Evolutionary conservation across 2,888 invertebrate genomes (phyloP).

Genomic region (Tinea trinotella): DNA sequence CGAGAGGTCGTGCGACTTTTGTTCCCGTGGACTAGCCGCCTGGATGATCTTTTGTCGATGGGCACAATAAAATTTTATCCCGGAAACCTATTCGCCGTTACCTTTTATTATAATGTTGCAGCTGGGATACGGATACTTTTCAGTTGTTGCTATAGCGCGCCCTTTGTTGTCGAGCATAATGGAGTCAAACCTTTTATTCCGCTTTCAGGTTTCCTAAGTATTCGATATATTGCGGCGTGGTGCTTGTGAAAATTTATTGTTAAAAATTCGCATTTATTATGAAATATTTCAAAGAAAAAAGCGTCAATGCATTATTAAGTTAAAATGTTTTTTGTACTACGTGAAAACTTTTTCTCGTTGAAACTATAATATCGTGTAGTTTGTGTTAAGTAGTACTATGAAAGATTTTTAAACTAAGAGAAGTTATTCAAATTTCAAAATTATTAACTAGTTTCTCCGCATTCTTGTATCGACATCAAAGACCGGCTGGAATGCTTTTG

Average conservation of each 20-base stretch:
- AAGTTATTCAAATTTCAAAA: too few species aligned
- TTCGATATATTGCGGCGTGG: conserved; percentile 26
- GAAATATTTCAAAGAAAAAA: conserved; percentile 2
- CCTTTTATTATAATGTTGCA: conserved; percentile 69
- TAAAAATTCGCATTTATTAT: conserved; percentile 6
- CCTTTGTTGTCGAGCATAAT: conserved; percentile 55
- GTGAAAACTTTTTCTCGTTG: too few species aligned
- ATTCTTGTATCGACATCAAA: neutral
- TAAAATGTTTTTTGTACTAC: neutral
- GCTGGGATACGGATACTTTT: conserved; percentile 57
- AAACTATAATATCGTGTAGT: too few species aligned
- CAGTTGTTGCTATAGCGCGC: conserved; percentile 34
- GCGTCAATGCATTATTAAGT: neutral
- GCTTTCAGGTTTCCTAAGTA: conserved; percentile 46
- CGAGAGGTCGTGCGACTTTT: conserved; percentile 27
- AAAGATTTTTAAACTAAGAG: too few species aligned
- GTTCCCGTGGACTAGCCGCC: conserved; percentile 25
- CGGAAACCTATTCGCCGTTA: conserved; percentile 66
- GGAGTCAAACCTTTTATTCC: conserved; percentile 59
- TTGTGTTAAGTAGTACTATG: too few species aligned
- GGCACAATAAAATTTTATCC: conserved; percentile 66
- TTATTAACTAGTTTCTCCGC: neutral
- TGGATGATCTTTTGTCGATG: conserved; percentile 51
- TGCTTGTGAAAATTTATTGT: conserved; percentile 15
- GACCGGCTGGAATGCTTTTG: conserved; percentile 4